Base-by-base conservation (phyloP, 2,797 vertebrate species). In the Rhinophrynus dorsalis region DNA sequence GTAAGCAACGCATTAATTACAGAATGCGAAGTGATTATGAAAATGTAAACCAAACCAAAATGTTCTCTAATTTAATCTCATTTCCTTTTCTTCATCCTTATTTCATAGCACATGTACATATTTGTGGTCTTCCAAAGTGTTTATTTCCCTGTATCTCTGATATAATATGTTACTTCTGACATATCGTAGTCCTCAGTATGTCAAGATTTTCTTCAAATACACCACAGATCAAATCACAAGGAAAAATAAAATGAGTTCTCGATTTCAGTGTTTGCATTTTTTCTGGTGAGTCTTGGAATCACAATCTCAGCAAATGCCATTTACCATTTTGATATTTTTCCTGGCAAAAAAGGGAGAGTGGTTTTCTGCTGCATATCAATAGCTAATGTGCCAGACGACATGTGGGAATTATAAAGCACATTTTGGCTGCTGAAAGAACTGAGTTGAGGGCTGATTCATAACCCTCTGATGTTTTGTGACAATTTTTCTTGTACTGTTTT, bases 361-460 rank as follows among this genome's bases (percentile, higher is more conserved):
- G 6, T 11, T 56, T 38, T 45, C 32, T 21, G 26, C 26, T 51
- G 11, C 10, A 30, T n/a, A 24, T 29, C 44, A 47, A 21, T 47
- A 23, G 11, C 38, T 48, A 13, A 60, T 60, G 59, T 62, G 59
- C 59, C 59, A 62, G 42, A 47, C 13, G 44, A 48, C 40, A 48
- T 62, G 59, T 47, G 45, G 32, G 24, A 27, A 52, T 51, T 29
- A 35, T 38, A 51, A 37, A 40, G 23, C 32, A 52, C 24, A 38
- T 37, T 37, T 64, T 64, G 33, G 21, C 47, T 64, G 9, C 15
- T 11, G 8, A 50, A 18, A 26, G 29, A 33, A 18, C 18, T 4
- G 29, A 17, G 42, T 26, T 35, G 13, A 26, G 1, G 30, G 18
- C 61, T 27, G 32, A 52, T 51, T 51, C 45, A 51, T 52, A 52